Evolutionary conservation across 1,140 invertebrate species (phyloP), one percentile per base, ranked within the genome.

Genomic region (Samia ricini): DNA sequence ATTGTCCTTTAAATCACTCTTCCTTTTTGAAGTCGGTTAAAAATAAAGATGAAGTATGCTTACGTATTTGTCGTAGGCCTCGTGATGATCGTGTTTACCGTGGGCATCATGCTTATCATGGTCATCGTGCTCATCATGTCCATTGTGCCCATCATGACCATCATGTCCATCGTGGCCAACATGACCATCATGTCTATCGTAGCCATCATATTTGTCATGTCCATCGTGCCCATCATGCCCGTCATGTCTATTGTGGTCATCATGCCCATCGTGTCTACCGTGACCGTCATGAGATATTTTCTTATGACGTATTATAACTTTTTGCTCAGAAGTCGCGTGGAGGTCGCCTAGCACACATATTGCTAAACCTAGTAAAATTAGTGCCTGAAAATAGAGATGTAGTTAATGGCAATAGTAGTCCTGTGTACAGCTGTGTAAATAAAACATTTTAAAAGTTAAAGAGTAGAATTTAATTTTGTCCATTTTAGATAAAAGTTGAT

Each of bases 31-130:
- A n/a, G n/a, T n/a, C n/a, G n/a, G n/a, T n/a, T n/a, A n/a, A n/a
- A n/a, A n/a, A n/a, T n/a, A n/a, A n/a, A n/a, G 6, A 29, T 29
- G 26, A 29, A 29, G 10, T 29, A 8, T 6, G 76, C 81, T 75
- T 65, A 86, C 85, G 74, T 88, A 88, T 83, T 69, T 75, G 22
- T 82, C 81, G 77, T 78, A 76, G 77, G 81, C 75, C 66, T 79
- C 75, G 5, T 77, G 76, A 52, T 65, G 59, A 2, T 81, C n/a
- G n/a, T n/a, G n/a, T n/a, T n/a, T n/a, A n/a, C n/a, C n/a, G n/a
- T n/a, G n/a, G n/a, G n/a, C n/a, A n/a, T n/a, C n/a, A n/a, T n/a
- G n/a, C n/a, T n/a, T 60, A 2, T 81, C n/a, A n/a, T n/a, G n/a
- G n/a, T n/a, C n/a, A n/a, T n/a, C n/a, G n/a, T n/a, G n/a, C n/a